Conservation (phyloP, 2,888 invertebrate genomes). For the Amblyjoppa fuscipennis region DNA sequence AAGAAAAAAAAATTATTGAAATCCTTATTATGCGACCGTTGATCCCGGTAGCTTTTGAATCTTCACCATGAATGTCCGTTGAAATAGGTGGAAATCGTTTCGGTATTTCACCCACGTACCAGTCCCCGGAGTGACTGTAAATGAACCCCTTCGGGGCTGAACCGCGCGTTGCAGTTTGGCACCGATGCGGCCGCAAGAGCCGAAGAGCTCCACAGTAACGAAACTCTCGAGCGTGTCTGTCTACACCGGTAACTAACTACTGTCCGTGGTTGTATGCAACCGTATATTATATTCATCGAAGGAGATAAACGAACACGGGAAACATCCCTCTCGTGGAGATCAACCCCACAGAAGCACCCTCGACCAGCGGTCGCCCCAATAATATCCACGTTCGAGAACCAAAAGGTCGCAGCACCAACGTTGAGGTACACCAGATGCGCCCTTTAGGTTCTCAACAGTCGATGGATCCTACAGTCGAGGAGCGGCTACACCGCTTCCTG, state of each 20-base stretch:
- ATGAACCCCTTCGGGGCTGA: conserved; percentile 7
- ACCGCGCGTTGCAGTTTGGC: conserved; percentile 5
- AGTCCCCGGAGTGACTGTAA: background rate
- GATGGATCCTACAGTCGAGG: conserved; percentile 37
- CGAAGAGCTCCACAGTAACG: background rate
- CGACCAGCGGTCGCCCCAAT: conserved; percentile 50
- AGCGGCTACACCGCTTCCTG: conserved; percentile 48
- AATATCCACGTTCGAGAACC: conserved; percentile 9
- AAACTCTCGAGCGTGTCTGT: background rate
- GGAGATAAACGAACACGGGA: conserved; percentile 43
- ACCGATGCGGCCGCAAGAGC: background rate
- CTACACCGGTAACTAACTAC: conserved; percentile 7
- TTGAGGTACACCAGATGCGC: too few relatives aligned
- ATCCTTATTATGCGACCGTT: background rate
- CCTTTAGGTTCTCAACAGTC: too few relatives aligned
- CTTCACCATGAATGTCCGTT: background rate
- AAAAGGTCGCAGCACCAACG: too few relatives aligned
- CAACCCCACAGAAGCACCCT: conserved; percentile 43
- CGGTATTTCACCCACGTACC: background rate
- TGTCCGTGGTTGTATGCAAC: background rate
- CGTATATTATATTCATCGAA: conserved; percentile 24
- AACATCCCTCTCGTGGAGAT: conserved; percentile 54
- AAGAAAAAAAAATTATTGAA: background rate
- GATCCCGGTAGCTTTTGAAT: background rate
- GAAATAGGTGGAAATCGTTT: background rate